Evolutionary conservation across 1,140 invertebrate genomes (phyloP), one percentile per base, ranked within the genome.

Genomic region (Plodia interpunctella): DNA sequence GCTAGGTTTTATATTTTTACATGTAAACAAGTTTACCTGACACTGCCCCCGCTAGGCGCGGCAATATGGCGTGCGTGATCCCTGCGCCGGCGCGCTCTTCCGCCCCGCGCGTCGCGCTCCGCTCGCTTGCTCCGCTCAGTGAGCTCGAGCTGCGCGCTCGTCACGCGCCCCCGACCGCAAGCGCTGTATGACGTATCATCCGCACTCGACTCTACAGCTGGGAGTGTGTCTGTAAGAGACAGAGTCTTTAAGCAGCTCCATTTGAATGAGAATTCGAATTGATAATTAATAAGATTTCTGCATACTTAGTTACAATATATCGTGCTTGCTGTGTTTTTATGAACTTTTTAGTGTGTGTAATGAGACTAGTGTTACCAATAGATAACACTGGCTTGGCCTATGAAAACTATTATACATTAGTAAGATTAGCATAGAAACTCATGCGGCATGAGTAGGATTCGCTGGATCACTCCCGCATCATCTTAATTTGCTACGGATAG

Each of bases 151-250:
- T 44, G 35, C 62, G n/a, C 49, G 55, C 53, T 44, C 55, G 19
- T 20, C 35, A 35, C 21, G 55, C 49, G 35, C 32, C 59, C 52
- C 49, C 65, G 49, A 30, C 28, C 53, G 50, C 60, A 21, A 4
- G 60, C 68, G 25, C 69, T 60, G 64, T 79, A 76, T 32, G 73
- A 74, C 44, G 74, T 75, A 59, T 81, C 78, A 35, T 81, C 78
- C 2, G 80, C 69, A 55, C 80, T 80, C 6, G 79, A 81, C 56
- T 82, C 81, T 32, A 76, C 67, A 8, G 66, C 79, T 18, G 79
- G 79, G 20, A 84, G 56, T n/a, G 79, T 82, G 17, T 84, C 81
- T 84, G 55, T n/a, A 10, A 25, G 9, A 18, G 10, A 49, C n/a
- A n/a, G n/a, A n/a, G n/a, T n/a, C n/a, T n/a, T n/a, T n/a, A n/a